Percentiles rank a stretch among this genome's conserved stretches.
These are phyloP conservation scores for Pristionchus exspectatus DNA, from an alignment of 2,888 invertebrate species.

Conservation along the genomic window DNA sequence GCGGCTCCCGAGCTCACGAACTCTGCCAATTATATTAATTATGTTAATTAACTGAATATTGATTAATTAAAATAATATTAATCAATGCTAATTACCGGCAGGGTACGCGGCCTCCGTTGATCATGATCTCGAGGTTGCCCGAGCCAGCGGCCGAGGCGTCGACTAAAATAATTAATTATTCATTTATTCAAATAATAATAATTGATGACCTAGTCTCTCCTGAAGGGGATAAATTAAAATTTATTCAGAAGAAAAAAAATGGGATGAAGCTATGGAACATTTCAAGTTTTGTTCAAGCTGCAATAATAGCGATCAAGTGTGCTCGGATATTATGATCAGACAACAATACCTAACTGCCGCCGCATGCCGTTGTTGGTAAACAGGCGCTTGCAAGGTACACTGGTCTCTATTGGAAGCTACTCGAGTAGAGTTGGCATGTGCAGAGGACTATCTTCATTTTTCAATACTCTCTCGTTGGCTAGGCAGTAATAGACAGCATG, in stretches of 20 bases:
- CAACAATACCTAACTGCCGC: constrained; percentile 3
- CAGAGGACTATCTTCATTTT: background rate
- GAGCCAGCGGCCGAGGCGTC: constrained; percentile 96
- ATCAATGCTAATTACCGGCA: constrained; percentile 86
- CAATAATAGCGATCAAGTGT: background rate
- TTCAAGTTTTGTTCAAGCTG: too few relatives aligned
- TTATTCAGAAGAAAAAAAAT: too few relatives aligned
- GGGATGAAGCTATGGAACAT: too few relatives aligned
- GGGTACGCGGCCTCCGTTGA: constrained; percentile 94
- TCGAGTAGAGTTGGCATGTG: background rate
- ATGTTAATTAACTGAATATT: too few relatives aligned
- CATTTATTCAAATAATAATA: background rate
- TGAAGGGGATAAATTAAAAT: too few relatives aligned
- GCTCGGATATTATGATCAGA: background rate
- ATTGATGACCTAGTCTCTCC: too few relatives aligned
- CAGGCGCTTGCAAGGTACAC: background rate
- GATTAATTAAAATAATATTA: constrained; percentile 80
- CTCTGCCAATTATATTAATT: constrained; percentile 83
- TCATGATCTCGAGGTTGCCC: constrained; percentile 94
- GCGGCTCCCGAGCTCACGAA: constrained; percentile 91
- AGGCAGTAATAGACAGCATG: background rate
- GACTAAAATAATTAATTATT: constrained; percentile 83
- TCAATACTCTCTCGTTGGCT: background rate
- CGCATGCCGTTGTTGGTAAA: constrained; percentile 25
- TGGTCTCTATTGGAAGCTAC: constrained; percentile 16